Evolutionary conservation across 2,797 vertebrate genomes (phyloP).

Genomic region (Vespertilio murinus): DNA sequence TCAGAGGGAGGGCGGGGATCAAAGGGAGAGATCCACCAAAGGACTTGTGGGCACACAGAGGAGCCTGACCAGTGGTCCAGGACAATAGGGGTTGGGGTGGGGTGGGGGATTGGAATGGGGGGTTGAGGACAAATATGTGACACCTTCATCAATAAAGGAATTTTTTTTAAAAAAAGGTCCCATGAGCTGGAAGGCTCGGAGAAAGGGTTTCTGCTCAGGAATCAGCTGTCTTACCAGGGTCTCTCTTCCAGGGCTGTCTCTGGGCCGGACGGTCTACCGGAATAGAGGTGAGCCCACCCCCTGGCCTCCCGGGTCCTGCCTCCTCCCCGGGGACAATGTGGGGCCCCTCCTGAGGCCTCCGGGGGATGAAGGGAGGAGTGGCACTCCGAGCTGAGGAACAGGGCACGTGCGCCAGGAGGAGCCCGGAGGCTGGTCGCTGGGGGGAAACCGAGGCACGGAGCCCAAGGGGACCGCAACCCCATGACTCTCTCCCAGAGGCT

Average conservation of each 20-base stretch:
- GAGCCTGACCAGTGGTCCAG: no score
- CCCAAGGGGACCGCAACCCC: not conserved
- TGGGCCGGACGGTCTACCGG: not conserved
- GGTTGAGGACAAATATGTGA: no score
- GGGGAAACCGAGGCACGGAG: not conserved
- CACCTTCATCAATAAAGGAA: no score
- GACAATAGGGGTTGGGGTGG: no score
- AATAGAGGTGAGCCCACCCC: not conserved
- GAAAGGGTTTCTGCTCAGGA: not conserved
- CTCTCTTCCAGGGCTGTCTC: not conserved
- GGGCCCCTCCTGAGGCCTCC: not conserved
- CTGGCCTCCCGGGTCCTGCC: not conserved
- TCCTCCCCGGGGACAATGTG: not conserved
- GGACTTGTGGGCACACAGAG: no score
- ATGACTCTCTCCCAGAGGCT: not conserved
- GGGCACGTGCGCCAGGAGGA: not conserved
- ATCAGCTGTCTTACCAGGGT: accelerated
- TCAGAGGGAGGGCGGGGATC: no score
- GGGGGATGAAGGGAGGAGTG: not conserved
- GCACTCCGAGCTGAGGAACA: not conserved
- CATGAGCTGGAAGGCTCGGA: not conserved
- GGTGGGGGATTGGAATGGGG: no score
- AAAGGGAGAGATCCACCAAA: no score
- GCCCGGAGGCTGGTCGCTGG: not conserved
- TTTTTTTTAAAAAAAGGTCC: no score